A percentile compares a stretch with the other conserved stretches of the same genome.
Evolutionary conservation across 2,888 invertebrate genomes (phyloP).

Genomic region (Myathropa florea): DNA sequence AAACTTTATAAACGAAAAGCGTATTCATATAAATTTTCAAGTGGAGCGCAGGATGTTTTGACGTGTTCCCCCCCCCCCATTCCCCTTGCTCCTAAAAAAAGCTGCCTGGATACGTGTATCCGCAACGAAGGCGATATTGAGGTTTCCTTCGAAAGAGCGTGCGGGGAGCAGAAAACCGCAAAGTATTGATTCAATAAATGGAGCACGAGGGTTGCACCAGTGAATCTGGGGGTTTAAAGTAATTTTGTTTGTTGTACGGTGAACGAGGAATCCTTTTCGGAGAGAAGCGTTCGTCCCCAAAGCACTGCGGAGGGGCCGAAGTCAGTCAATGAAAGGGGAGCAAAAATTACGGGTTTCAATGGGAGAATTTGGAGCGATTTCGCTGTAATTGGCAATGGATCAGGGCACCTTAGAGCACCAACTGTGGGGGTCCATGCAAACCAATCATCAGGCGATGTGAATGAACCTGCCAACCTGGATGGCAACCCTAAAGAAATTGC

Average conservation of each 20-base stretch:
- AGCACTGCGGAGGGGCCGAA: not conserved
- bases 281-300: not conserved
- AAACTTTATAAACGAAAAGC: slow-evolving; percentile 61
- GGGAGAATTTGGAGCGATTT: not conserved
- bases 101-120: slow-evolving; percentile 12
- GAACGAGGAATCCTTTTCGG: not conserved
- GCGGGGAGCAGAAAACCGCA: not conserved
- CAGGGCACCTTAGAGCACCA: not conserved
- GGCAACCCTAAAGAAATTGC: not conserved
- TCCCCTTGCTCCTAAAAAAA: too few relatives aligned
- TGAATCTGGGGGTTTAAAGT: slow-evolving; percentile 40
- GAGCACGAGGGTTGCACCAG: slow-evolving; percentile 30
- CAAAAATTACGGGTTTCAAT: not conserved
- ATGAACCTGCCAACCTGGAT: not conserved
- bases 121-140: slow-evolving; percentile 22
- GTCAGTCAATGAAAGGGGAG: not conserved
- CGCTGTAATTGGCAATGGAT: not conserved
- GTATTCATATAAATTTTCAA: slow-evolving; percentile 51
- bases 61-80: not conserved
- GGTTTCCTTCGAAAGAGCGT: not conserved
- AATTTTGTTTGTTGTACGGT: slow-evolving; percentile 33
- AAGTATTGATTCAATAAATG: slow-evolving; percentile 58
- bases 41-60: slow-evolving; percentile 27
- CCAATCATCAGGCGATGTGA: not conserved
- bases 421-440: not conserved